phyloP scores from a whole-genome alignment of 2,113 vertebrate species.

The Scophthalmus maximus region DNA sequence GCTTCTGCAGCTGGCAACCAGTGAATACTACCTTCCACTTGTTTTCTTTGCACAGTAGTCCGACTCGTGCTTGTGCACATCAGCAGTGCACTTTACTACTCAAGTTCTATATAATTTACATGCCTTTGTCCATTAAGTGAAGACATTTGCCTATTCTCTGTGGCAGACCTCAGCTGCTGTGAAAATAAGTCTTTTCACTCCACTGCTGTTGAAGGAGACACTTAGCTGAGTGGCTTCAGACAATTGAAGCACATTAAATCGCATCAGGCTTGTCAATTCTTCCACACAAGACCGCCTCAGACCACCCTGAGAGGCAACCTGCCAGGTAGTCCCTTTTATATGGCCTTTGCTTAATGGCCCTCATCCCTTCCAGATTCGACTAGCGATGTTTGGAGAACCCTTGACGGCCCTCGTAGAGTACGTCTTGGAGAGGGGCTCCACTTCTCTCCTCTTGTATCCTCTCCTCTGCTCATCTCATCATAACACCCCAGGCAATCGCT shows the following conservation, averaged over 20 bases:
- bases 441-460: constrained; percentile 58
- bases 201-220: constrained; percentile 56
- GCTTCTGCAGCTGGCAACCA: constrained; percentile 9
- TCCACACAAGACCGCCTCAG: constrained; percentile 47
- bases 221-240: constrained; percentile 51
- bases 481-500: constrained; percentile 63
- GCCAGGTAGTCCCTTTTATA: constrained; percentile 60
- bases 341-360: constrained; percentile 61
- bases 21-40: constrained; percentile 16
- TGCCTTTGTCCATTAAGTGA: constrained; percentile 44
- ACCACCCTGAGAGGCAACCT: constrained; percentile 47
- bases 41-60: constrained; percentile 6
- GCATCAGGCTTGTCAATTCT: constrained; percentile 49
- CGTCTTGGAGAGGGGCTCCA: constrained; percentile 42
- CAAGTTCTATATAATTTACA: constrained; percentile 40
- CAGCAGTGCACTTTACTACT: constrained; percentile 12
- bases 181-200: constrained; percentile 33
- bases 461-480: constrained; percentile 48
- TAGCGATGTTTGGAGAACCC: constrained; percentile 69
- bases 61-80: constrained; percentile 1
- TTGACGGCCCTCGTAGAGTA: constrained; percentile 57
- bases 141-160: constrained; percentile 31
- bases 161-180: constrained; percentile 22
- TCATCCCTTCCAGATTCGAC: constrained; percentile 46
- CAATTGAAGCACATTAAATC: constrained; percentile 58